Base-by-base conservation (phyloP, 2,797 vertebrate species). In the Luscinia megarhynchos region DNA sequence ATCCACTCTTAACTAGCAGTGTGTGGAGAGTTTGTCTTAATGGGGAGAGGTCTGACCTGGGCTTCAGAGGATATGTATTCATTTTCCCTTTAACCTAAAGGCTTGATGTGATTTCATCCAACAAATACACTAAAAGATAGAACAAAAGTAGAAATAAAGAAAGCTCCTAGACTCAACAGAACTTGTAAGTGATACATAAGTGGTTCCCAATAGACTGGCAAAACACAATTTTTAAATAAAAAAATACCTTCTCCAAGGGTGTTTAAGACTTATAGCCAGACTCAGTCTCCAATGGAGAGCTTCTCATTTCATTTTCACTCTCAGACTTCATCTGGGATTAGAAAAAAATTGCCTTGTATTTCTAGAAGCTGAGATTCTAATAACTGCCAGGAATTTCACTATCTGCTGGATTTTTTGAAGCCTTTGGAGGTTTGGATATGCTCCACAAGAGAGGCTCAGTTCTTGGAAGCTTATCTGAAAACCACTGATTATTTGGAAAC, bases 381-480 rank as follows among this genome's bases (percentile, higher is more conserved):
- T 6, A 3, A 15, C 12, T 85, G 75, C 51, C 72, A 87, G 64
- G 61, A 91, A 81, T 61, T 91, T 85, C 45, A 18, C 24, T 87
- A 43, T 87, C 54, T 89, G 38, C 24, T 85, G 41, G 72, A 83
- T 51, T 92, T 85, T 85, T 62, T 74, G 14, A 27, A 54, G 66
- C 45, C 64, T 87, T 89, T 62, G 36, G 72, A 80, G 50, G 30
- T 89, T 89, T 93, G 84, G 78, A 74, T 83, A 50, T 64, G 43
- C 24, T 91, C 73, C 84, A 70, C 18, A 40, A 36, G 15, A 89
- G 36, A 82, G 15, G 1, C 4, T 70, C 14, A 30, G 14, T 40
- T 70, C 79, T 91, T 91, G 79, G 74, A 93, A 93, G 9, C 23
- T 26, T 92, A 17, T 87, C 64, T 87, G 66, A 93, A 63, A 85